Evolutionary conservation across 2,113 vertebrate genomes (phyloP).

Genomic region (Antechinus stuartii): DNA sequence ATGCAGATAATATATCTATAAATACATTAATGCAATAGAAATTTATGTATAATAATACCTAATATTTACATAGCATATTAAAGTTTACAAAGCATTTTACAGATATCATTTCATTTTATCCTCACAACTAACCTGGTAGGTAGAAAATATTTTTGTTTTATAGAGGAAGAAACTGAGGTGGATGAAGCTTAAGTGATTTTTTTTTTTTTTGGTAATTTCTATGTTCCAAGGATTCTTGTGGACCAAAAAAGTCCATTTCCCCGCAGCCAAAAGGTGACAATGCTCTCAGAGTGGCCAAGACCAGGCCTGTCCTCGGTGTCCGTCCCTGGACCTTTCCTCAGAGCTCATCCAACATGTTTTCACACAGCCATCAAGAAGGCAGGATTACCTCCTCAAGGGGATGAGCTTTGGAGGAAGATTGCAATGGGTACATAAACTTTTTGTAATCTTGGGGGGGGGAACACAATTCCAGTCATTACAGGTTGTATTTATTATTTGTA

Average conservation of each 20-base stretch:
- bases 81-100: neutral
- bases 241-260: neutral
- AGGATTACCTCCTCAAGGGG: neutral
- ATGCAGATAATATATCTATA: neutral
- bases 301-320: neutral
- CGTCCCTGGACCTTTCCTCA: neutral
- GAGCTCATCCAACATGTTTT: neutral
- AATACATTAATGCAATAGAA: neutral
- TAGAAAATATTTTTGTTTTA: neutral
- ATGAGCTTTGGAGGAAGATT: neutral
- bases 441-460: constrained; percentile 42
- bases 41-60: neutral
- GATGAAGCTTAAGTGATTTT: neutral
- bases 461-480: constrained; percentile 35
- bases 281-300: neutral
- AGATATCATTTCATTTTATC: neutral
- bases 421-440: constrained; percentile 22
- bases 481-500: constrained; percentile 42
- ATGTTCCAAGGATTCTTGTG: neutral
- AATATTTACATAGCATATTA: neutral
- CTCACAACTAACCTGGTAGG: neutral
- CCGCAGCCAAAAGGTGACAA: neutral
- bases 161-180: neutral
- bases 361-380: neutral
- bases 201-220: neutral